phyloP scores from a whole-genome alignment of 2,888 invertebrate species.

The Smittia sp. region DNA sequence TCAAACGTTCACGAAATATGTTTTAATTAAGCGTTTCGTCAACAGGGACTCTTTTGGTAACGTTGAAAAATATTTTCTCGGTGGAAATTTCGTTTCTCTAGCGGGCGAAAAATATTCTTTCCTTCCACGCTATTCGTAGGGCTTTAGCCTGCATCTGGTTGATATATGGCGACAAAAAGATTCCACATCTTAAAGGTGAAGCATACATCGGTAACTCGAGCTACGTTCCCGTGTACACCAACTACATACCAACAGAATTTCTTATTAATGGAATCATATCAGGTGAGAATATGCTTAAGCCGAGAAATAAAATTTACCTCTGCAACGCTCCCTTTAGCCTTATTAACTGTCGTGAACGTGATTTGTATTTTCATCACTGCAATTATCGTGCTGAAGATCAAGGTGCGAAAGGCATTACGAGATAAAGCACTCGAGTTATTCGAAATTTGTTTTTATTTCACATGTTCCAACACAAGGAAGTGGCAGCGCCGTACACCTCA shows the following conservation, averaged over 20 bases:
- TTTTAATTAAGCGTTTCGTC: slow-evolving; percentile 25
- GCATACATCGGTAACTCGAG: slow-evolving; percentile 61
- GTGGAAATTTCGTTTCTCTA: background rate
- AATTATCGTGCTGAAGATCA: slow-evolving; percentile 76
- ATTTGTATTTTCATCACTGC: slow-evolving; percentile 80
- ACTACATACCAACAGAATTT: slow-evolving; percentile 73
- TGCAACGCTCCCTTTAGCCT: no score
- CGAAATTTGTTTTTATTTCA: no score
- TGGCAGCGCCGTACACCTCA: slow-evolving; percentile 75
- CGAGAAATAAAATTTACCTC: no score
- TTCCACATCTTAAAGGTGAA: slow-evolving; percentile 70
- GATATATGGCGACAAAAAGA: slow-evolving; percentile 63
- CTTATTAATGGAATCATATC: slow-evolving; percentile 76
- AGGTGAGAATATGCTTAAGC: no score
- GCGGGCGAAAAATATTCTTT: background rate
- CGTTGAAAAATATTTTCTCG: slow-evolving; percentile 7
- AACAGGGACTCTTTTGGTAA: slow-evolving; percentile 32
- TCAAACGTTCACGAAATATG: slow-evolving; percentile 4
- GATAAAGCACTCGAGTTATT: no score
- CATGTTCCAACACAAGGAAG: no score
- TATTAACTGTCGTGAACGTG: slow-evolving; percentile 77
- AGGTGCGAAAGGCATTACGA: no score
- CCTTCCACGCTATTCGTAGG: slow-evolving; percentile 52
- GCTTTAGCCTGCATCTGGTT: slow-evolving; percentile 71
- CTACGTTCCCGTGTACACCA: slow-evolving; percentile 67